Conservation (phyloP, 2,113 vertebrate species). For the Gymnocephalus cernua region DNA sequence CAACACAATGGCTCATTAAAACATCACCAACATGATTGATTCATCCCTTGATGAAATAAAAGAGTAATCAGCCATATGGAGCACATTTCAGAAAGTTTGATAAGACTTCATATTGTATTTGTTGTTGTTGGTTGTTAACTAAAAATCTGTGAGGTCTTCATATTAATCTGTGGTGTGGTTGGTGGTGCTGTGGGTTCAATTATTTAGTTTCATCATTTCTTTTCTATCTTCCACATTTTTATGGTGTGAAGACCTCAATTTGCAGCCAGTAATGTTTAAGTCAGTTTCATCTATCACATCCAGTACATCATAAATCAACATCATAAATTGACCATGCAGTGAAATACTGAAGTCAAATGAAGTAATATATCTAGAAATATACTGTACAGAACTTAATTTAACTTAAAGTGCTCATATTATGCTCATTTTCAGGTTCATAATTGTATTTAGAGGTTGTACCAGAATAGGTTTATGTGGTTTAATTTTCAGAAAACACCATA, state of each 20-base stretch:
- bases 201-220: not conserved
- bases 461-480: no score
- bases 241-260: not conserved
- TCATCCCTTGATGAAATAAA: constrained; percentile 10
- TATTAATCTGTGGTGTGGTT: not conserved
- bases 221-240: not conserved
- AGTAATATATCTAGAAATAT: not conserved
- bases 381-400: not conserved
- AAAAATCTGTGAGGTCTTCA: constrained; percentile 11
- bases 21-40: constrained; percentile 29
- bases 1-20: constrained; percentile 49
- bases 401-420: no score
- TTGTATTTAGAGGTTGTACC: no score
- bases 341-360: not conserved
- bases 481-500: no score
- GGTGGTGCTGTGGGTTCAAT: not conserved
- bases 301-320: no score
- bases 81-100: constrained; percentile 10
- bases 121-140: not conserved
- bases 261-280: not conserved
- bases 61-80: not conserved
- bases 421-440: no score
- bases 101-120: not conserved
- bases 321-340: not conserved
- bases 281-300: not conserved